phyloP scores from a whole-genome alignment of 2,888 invertebrate species.

The Drosophila colorata region DNA sequence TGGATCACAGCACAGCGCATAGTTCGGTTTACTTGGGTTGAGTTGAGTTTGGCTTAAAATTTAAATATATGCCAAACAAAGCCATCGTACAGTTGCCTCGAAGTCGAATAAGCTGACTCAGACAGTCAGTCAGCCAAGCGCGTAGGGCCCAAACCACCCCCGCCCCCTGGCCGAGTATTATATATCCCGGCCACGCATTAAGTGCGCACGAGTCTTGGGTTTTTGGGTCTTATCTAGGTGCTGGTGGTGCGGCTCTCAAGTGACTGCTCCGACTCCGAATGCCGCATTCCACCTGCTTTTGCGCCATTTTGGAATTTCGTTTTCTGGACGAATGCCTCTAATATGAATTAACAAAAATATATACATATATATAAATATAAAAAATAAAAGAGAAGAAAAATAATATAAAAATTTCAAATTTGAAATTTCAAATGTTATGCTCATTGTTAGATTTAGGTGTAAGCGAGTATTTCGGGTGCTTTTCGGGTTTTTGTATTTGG shows the following conservation, averaged over 20 bases:
- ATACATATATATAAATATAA: constrained; percentile 25
- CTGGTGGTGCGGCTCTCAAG: constrained; percentile 34
- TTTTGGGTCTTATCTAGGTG: constrained; percentile 53
- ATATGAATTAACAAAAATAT: constrained; percentile 72
- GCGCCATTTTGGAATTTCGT: constrained; percentile 76
- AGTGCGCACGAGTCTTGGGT: constrained; percentile 52
- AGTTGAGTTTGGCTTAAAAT: constrained; percentile 42
- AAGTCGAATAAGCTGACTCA: constrained; percentile 57
- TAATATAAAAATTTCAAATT: constrained; percentile 44
- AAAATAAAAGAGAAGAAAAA: constrained; percentile 37
- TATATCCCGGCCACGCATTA: constrained; percentile 44
- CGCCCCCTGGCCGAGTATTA: background rate
- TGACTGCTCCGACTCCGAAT: constrained; percentile 46
- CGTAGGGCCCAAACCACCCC: constrained; percentile 42
- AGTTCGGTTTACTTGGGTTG: constrained; percentile 34
- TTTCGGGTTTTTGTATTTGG: constrained; percentile 62
- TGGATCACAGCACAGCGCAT: constrained; percentile 69
- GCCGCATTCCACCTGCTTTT: constrained; percentile 70
- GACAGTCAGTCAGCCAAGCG: constrained; percentile 58
- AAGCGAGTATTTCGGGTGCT: constrained; percentile 31
- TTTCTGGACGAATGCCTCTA: constrained; percentile 79
- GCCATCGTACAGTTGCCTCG: constrained; percentile 61
- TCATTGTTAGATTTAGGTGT: constrained; percentile 62
- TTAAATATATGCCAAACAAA: constrained; percentile 54
- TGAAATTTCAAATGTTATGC: constrained; percentile 71